Evolutionary conservation across 2,113 vertebrate genomes (phyloP).

Genomic region (human): DNA sequence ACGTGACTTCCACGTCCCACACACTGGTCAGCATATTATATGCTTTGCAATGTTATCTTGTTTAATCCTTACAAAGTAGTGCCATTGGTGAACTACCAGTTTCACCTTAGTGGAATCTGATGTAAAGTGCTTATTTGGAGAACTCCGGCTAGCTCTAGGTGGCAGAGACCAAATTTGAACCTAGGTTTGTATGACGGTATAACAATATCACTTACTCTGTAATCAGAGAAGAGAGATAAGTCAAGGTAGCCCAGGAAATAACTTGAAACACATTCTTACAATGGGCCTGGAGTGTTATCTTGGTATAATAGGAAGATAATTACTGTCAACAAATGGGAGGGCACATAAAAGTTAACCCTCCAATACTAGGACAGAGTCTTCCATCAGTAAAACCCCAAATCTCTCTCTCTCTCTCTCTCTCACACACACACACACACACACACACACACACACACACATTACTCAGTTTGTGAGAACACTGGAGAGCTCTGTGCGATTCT

Average conservation of each 20-base stretch:
- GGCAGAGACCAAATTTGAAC: not conserved
- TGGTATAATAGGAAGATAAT: not conserved
- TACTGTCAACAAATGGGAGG: not conserved
- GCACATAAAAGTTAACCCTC: not conserved
- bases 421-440: rapidly evolving
- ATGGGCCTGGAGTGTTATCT: not conserved
- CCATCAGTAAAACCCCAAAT: not conserved
- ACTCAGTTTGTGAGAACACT: not conserved
- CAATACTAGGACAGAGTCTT: not conserved
- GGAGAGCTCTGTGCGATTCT: not conserved
- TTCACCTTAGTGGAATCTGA: not conserved
- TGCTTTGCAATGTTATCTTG: not conserved
- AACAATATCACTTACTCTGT: not conserved
- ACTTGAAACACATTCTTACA: not conserved
- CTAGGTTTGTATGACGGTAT: not conserved
- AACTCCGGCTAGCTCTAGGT: not conserved
- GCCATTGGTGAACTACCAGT: not conserved
- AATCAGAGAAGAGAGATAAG: not conserved
- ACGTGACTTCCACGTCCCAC: not conserved
- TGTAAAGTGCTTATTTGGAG: not conserved
- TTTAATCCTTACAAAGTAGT: not conserved
- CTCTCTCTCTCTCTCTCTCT: too few species aligned
- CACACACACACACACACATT: not conserved
- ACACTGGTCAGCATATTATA: not conserved
- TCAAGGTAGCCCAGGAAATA: not conserved